phyloP scores from a whole-genome alignment of 2,797 vertebrate species.

The Hydrolagus colliei region DNA sequence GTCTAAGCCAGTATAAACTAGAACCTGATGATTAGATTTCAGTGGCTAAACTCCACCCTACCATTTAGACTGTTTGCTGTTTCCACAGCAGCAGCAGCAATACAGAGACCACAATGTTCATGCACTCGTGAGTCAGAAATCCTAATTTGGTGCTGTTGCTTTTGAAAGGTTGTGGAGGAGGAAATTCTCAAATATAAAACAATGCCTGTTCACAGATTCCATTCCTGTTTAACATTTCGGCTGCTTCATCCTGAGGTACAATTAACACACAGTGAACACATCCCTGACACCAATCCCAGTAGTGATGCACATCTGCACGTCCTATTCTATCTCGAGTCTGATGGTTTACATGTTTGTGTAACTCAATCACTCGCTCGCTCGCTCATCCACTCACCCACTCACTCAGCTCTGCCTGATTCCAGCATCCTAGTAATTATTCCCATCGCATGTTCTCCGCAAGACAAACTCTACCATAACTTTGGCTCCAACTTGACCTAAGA shows the following conservation, averaged over 20 bases:
- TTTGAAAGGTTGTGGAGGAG: not conserved
- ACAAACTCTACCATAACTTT: not conserved
- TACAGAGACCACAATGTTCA: not conserved
- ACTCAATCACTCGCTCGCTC: not conserved
- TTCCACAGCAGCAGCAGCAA: constrained; percentile 3
- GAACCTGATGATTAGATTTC: constrained; percentile 8
- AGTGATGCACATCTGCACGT: not conserved
- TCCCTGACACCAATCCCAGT: not conserved
- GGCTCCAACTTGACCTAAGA: not conserved
- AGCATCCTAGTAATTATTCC: not conserved
- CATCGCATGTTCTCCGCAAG: not conserved
- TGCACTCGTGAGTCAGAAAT: constrained; percentile 12
- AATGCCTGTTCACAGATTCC: not conserved
- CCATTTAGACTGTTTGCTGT: not conserved
- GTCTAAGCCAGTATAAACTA: constrained; percentile 10
- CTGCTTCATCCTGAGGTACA: not conserved
- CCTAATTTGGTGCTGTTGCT: constrained; percentile 16
- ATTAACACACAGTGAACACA: not conserved
- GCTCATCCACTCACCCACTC: not conserved
- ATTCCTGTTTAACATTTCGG: not conserved
- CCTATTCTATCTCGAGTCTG: not conserved
- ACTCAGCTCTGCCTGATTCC: not conserved
- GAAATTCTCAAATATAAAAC: not conserved
- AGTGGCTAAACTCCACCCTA: constrained; percentile 26
- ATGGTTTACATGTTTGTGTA: not conserved